phyloP scores from a whole-genome alignment of 2,888 invertebrate species.

The Eupithecia pulchellata region DNA sequence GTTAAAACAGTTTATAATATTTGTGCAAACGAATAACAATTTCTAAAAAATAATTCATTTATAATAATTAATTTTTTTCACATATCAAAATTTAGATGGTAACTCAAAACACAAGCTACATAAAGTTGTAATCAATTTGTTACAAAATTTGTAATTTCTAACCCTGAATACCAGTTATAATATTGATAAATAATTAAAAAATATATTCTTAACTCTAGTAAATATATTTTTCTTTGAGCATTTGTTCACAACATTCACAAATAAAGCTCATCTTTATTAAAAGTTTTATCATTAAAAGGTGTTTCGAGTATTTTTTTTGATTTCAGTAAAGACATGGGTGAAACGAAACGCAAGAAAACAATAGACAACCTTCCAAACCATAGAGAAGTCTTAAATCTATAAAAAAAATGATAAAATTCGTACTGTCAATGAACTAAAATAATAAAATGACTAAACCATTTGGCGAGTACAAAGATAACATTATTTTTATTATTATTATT shows the following conservation, averaged over 20 bases:
- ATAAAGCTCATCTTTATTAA: background rate
- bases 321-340: background rate
- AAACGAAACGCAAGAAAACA: background rate
- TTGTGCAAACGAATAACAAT: background rate
- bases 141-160: conserved; percentile 2
- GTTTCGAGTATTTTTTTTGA: background rate
- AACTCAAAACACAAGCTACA: background rate
- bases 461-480: background rate
- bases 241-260: conserved; percentile 1
- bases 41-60: background rate
- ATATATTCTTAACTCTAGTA: background rate
- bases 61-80: too few species aligned
- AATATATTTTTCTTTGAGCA: conserved; percentile 20
- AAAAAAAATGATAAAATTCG: background rate
- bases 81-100: background rate
- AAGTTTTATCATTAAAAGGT: background rate
- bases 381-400: background rate
- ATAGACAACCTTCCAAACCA: background rate
- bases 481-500: background rate
- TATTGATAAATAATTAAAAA: conserved; percentile 24
- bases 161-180: conserved; percentile 31
- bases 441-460: conserved; percentile 1
- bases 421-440: background rate
- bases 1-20: background rate
- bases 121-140: background rate